phyloP scores from a whole-genome alignment of 2,797 vertebrate species.

The Mus spretus region DNA sequence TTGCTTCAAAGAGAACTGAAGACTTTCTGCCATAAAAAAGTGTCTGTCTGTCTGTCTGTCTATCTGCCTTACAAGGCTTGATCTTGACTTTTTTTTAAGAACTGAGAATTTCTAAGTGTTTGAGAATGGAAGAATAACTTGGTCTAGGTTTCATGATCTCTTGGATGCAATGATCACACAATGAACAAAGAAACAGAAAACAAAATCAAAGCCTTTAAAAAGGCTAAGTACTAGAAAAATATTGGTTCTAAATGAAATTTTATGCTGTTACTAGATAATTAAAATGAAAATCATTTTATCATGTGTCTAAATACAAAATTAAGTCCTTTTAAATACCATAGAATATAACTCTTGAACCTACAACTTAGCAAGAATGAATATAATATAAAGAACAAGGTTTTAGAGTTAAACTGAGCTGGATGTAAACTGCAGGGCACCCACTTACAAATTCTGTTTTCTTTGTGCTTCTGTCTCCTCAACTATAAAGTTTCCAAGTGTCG shows the following conservation, averaged over 20 bases:
- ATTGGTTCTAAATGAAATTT: not conserved
- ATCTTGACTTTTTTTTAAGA: conserved; percentile 32
- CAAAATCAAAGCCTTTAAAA: not conserved
- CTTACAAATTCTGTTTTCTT: not conserved
- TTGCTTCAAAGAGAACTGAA: conserved; percentile 28
- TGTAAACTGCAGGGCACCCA: not conserved
- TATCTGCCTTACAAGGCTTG: not conserved
- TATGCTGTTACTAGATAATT: not conserved
- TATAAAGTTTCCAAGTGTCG: not conserved
- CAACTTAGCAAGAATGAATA: not conserved
- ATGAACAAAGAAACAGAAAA: not conserved
- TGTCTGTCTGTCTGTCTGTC: not conserved
- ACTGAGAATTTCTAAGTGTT: not conserved
- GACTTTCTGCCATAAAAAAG: not conserved
- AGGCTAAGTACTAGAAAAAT: not conserved
- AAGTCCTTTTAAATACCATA: not conserved
- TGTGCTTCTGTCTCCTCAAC: not conserved
- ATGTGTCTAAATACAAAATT: not conserved
- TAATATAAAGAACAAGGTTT: not conserved
- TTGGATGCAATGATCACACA: not conserved
- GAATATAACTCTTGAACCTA: not conserved
- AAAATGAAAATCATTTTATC: not conserved
- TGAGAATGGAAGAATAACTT: not conserved
- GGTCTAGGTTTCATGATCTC: not conserved
- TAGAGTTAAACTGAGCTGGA: not conserved